Evolutionary conservation across 2,113 vertebrate genomes (phyloP).

Genomic region (Halcyon senegalensis): DNA sequence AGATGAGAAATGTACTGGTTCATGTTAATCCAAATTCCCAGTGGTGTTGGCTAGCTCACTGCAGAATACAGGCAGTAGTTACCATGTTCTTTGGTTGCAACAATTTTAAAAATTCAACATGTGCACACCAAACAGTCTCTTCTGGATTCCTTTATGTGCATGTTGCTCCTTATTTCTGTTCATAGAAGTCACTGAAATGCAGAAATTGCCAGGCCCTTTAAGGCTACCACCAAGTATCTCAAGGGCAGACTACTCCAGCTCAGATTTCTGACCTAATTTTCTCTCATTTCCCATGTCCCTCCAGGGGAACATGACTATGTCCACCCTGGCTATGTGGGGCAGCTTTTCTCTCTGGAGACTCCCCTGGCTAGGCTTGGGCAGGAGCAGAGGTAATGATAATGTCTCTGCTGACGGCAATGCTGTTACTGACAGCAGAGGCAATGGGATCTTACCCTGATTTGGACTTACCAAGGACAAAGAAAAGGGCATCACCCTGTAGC

Average conservation of each 20-base stretch:
- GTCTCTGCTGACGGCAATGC: neutral
- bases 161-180: neutral
- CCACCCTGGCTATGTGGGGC: neutral
- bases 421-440: neutral
- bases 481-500: neutral
- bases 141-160: neutral
- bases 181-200: neutral
- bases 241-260: neutral
- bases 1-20: neutral
- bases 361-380: neutral
- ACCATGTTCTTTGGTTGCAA: neutral
- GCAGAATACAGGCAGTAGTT: neutral
- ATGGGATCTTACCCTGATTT: neutral
- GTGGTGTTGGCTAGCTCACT: neutral
- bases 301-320: neutral
- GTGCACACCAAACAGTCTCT: neutral
- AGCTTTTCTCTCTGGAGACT: neutral
- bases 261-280: neutral
- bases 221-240: neutral
- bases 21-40: neutral
- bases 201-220: neutral
- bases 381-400: neutral
- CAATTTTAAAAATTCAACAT: neutral
- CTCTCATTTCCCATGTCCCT: neutral
- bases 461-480: neutral